A percentile compares a stretch with the other conserved stretches of the same genome.
These are phyloP conservation scores for Horisme vitalbata DNA, from an alignment of 2,888 invertebrate genomes.

Conservation along the genomic window DNA sequence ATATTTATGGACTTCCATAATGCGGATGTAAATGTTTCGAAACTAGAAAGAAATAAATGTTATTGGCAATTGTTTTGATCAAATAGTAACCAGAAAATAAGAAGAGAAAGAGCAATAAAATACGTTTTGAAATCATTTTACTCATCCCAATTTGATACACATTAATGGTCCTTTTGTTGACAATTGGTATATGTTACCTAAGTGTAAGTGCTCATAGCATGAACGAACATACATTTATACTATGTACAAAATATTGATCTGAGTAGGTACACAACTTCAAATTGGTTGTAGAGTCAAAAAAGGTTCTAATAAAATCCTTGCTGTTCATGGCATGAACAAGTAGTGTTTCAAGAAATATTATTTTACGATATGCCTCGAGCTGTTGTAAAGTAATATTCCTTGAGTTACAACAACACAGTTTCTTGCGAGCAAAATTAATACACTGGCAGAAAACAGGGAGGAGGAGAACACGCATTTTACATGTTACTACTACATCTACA, in stretches of 20 bases:
- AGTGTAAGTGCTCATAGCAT: constrained; percentile 54
- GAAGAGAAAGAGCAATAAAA: too few relatives aligned
- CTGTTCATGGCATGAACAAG: constrained; percentile 53
- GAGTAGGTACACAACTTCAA: not conserved
- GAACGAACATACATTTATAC: too few relatives aligned
- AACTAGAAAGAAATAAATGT: constrained; percentile 54
- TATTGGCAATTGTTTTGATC: constrained; percentile 39
- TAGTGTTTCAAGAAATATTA: constrained; percentile 23
- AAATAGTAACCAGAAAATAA: constrained; percentile 11
- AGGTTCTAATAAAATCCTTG: too few relatives aligned
- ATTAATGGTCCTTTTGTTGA: constrained; percentile 11
- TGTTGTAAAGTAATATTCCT: constrained; percentile 17
- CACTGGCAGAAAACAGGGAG: not conserved
- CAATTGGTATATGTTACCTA: constrained; percentile 4
- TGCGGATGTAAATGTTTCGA: constrained; percentile 41
- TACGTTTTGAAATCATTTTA: constrained; percentile 24
- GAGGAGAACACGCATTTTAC: constrained; percentile 20
- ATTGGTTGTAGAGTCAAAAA: too few relatives aligned
- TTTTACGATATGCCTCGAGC: constrained; percentile 1
- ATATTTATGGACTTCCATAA: constrained; percentile 37
- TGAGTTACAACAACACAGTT: constrained; percentile 20
- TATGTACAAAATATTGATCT: not conserved
- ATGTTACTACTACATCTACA: constrained; percentile 8
- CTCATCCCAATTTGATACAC: constrained; percentile 29
- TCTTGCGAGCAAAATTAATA: constrained; percentile 1